Base-by-base conservation (phyloP, 2,888 invertebrate species). In the Eutolmus rufibarbis region DNA sequence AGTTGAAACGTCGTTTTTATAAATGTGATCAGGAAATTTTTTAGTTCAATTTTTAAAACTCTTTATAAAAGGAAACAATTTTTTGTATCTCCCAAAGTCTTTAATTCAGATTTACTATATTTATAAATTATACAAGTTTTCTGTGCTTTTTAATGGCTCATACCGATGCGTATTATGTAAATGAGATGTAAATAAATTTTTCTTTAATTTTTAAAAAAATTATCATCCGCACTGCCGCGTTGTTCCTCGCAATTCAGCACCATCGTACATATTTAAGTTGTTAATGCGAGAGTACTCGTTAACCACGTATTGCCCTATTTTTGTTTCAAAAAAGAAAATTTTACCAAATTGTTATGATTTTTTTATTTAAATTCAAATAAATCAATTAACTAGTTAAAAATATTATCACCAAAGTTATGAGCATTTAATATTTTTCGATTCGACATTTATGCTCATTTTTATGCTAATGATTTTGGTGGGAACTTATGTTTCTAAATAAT, bases 141-240 rank as follows among this genome's bases (percentile, higher is more conserved):
- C 12, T 40, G 40, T 7, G 40, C 9, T 40, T 40, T 40, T 40
- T 12, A 40, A 40, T 40, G 40, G 12, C 37, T 40, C 40, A 12
- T 2, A 56, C 19, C n/a, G 5, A 56, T 56, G 56, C 14, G n/a
- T 14, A 14, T 14, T 46, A 46, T 16, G 2, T 2, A 46, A 46
- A 46, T 46, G 16, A 46, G 16, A 46, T 46, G 14, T 16, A 14
- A 46, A 3, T 46, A 5, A 46, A 46, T 14, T 14, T 16, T 14
- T 56, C 8, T 56, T 19, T 56, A 19, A 74, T 19, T 43, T 57
- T 86, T 88, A 88, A 19, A 84, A 90, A 90, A 94, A 90, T 95
- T 95, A 95, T 95, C 95, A 95, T 95, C 96, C 96, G 94, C 96
- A 96, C 95, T 96, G 96, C 94, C 96, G 95, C 92, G 95, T 95